Conservation (phyloP, 2,113 vertebrate genomes). For the Gambusia holbrooki region DNA sequence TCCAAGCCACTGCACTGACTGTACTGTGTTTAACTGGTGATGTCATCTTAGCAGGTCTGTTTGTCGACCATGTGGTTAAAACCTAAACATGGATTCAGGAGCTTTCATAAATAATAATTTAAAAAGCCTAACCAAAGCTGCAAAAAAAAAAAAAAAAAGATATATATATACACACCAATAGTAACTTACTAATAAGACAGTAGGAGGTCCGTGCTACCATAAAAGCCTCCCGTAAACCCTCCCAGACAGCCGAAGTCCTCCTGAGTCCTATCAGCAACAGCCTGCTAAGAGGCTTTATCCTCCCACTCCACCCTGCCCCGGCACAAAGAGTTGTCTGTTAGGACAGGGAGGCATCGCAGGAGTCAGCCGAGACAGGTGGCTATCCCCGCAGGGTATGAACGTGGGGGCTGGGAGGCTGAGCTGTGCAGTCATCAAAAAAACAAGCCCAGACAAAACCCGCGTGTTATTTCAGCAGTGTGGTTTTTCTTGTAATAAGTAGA, state of each 20-base stretch:
- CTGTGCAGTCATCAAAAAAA: constrained; percentile 55
- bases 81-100: neutral
- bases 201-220: constrained; percentile 1
- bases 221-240: constrained; percentile 22
- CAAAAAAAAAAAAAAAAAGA: neutral
- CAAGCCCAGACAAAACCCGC: constrained; percentile 65
- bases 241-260: constrained; percentile 41
- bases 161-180: neutral
- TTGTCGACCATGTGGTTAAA: constrained; percentile 1
- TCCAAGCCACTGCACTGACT: constrained; percentile 5
- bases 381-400: constrained; percentile 68
- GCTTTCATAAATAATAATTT: neutral
- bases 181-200: constrained; percentile 3
- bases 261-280: constrained; percentile 63
- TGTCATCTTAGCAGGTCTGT: constrained; percentile 13
- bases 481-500: constrained; percentile 21
- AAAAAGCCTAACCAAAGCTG: neutral
- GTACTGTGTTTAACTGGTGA: constrained; percentile 13
- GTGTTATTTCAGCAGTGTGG: constrained; percentile 49
- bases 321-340: constrained; percentile 61
- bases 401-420: constrained; percentile 62
- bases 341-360: constrained; percentile 55
- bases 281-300: constrained; percentile 63
- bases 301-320: constrained; percentile 25
- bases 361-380: constrained; percentile 71